phyloP scores from a whole-genome alignment of 2,113 vertebrate genomes.

The Zapornia atra region DNA sequence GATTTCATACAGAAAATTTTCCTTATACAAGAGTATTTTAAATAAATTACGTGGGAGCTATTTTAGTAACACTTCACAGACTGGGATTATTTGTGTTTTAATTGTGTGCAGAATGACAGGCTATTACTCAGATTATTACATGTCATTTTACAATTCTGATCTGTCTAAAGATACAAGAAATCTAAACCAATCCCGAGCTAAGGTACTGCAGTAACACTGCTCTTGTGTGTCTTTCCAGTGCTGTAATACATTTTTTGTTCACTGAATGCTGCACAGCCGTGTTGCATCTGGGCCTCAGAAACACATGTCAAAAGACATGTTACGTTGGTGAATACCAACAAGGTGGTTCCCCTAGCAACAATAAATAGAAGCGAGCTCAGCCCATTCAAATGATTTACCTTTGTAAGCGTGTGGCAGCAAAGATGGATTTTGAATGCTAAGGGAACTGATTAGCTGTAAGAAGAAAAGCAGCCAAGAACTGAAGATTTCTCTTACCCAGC shows the following conservation, averaged over 20 bases:
- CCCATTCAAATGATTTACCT: constrained; percentile 38
- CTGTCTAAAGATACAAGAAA: neutral
- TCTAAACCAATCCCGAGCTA: neutral
- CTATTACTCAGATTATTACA: neutral
- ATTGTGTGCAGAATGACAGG: neutral
- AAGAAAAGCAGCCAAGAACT: constrained; percentile 1
- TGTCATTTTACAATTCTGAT: neutral
- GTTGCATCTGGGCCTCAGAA: neutral
- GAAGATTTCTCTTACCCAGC: neutral
- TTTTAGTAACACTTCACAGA: neutral
- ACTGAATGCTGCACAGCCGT: neutral
- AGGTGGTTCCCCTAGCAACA: constrained; percentile 58
- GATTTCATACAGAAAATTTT: neutral
- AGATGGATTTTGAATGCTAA: constrained; percentile 15
- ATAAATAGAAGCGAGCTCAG: constrained; percentile 2
- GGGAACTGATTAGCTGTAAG: neutral
- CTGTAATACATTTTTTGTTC: neutral
- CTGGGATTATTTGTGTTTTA: neutral
- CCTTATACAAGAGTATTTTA: neutral
- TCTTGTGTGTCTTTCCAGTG: neutral
- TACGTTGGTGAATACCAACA: constrained; percentile 11
- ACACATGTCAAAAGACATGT: neutral
- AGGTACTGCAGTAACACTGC: neutral
- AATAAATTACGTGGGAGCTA: neutral
- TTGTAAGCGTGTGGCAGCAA: neutral